These are phyloP conservation scores for Carabus problematicus DNA, from an alignment of 2,888 invertebrate species.

Conservation along the genomic window DNA sequence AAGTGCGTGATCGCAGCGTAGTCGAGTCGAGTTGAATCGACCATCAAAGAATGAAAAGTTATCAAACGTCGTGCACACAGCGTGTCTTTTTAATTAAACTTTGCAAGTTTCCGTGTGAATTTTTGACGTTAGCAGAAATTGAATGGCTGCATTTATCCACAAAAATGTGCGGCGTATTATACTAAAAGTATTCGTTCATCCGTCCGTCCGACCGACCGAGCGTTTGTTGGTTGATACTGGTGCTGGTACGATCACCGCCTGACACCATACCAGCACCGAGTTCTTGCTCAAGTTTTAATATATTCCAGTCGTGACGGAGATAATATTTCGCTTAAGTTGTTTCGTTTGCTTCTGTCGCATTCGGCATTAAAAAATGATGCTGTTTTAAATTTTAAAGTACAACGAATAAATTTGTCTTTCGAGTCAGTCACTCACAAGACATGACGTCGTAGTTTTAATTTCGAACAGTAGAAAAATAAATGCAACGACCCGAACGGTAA, in stretches of 20 bases:
- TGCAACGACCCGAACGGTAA: too few relatives aligned
- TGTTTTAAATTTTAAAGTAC: constrained; percentile 34
- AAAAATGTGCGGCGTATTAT: constrained; percentile 8
- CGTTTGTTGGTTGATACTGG: too few relatives aligned
- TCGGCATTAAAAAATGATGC: constrained; percentile 33
- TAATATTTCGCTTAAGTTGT: constrained; percentile 38
- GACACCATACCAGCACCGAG: neutral
- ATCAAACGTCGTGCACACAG: neutral
- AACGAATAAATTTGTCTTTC: too few relatives aligned
- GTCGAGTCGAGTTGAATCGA: neutral
- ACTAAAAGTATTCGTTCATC: constrained; percentile 3
- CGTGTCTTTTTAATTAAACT: constrained; percentile 20
- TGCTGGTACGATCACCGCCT: too few relatives aligned
- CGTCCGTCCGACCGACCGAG: neutral
- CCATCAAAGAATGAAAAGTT: constrained; percentile 11
- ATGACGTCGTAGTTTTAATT: too few relatives aligned
- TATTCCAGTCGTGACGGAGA: constrained; percentile 30
- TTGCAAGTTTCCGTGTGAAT: constrained; percentile 14
- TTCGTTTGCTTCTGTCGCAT: constrained; percentile 30
- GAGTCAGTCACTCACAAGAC: too few relatives aligned
- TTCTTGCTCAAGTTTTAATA: constrained; percentile 24
- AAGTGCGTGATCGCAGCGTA: constrained; percentile 38
- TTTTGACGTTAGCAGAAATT: constrained; percentile 14
- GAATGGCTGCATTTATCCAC: constrained; percentile 8
- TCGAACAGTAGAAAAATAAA: too few relatives aligned